Evolutionary conservation across 2,113 vertebrate species (phyloP).

Genomic region (Pituophis catenifer): DNA sequence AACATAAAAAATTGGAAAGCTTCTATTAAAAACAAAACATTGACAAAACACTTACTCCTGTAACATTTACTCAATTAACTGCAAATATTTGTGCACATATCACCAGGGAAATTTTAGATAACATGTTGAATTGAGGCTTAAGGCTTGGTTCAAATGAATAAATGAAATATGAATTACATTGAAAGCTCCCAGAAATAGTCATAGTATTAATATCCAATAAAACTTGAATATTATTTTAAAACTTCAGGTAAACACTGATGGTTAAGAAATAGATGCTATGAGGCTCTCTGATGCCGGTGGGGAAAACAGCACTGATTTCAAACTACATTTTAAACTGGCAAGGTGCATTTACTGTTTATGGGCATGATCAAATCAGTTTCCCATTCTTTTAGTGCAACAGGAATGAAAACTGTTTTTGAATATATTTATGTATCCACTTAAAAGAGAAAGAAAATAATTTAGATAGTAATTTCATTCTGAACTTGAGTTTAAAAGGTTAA

Average conservation of each 20-base stretch:
- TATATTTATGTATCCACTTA: not conserved
- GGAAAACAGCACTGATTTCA: conserved; percentile 33
- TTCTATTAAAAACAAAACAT: conserved; percentile 17
- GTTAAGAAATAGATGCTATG: conserved; percentile 1
- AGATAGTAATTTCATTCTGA: conserved; percentile 72
- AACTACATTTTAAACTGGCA: conserved; percentile 32
- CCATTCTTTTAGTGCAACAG: conserved; percentile 53
- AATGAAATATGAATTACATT: conserved; percentile 13
- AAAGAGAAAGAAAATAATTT: conserved; percentile 52
- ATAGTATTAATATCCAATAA: conserved; percentile 29
- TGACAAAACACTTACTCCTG: not conserved
- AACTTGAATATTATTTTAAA: conserved; percentile 39
- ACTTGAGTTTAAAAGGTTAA: conserved; percentile 79
- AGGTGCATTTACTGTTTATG: conserved; percentile 22
- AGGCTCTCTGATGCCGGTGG: conserved; percentile 15
- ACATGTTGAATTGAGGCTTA: not conserved
- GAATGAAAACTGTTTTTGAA: conserved; percentile 40
- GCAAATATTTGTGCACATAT: not conserved
- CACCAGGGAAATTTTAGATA: not conserved
- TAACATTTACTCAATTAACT: not conserved
- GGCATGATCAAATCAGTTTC: conserved; percentile 30
- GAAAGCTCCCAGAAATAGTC: not conserved
- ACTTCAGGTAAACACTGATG: conserved; percentile 35
- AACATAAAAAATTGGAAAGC: not conserved
- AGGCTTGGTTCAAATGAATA: not conserved